A percentile compares a stretch with the other conserved stretches of the same genome.
These are phyloP conservation scores for Zaprionus lineosus DNA, from an alignment of 2,888 invertebrate genomes.

Conservation along the genomic window DNA sequence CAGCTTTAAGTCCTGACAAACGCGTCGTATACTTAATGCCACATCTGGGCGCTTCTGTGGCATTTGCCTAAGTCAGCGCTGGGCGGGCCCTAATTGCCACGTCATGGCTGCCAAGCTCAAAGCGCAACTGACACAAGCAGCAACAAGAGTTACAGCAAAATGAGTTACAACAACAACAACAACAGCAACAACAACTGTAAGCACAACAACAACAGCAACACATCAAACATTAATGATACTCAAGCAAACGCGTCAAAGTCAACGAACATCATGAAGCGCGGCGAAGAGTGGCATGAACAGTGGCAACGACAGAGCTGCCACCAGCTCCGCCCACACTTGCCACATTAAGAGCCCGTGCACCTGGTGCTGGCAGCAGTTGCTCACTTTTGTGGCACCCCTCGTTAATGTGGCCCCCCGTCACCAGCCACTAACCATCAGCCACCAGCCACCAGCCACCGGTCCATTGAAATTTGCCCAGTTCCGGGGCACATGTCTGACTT, in stretches of 20 bases:
- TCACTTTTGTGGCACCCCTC: too few relatives aligned
- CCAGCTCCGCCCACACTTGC: constrained; percentile 19
- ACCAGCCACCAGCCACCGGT: too few relatives aligned
- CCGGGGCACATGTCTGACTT: constrained; percentile 42
- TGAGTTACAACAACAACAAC: constrained; percentile 1
- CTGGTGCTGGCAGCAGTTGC: constrained; percentile 28
- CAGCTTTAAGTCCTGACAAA: constrained; percentile 1
- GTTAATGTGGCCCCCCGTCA: too few relatives aligned
- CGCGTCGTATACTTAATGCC: constrained; percentile 26
- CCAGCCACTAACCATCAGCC: background rate
- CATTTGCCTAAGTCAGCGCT: constrained; percentile 8
- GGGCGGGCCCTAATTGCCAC: constrained; percentile 32
- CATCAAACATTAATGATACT: constrained; percentile 49
- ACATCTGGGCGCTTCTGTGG: constrained; percentile 2
- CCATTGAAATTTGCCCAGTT: background rate
- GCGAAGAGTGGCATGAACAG: constrained; percentile 10
- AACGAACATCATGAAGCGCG: constrained; percentile 17
- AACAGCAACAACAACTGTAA: background rate
- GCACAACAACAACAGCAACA: background rate
- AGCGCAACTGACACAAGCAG: constrained; percentile 23
- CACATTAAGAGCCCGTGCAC: constrained; percentile 35
- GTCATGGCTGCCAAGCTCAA: constrained; percentile 27
- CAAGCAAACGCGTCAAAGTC: constrained; percentile 30
- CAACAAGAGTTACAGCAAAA: constrained; percentile 13
- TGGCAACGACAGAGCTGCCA: background rate